phyloP scores from a whole-genome alignment of 2,113 vertebrate genomes.

The Dasyurus viverrinus region DNA sequence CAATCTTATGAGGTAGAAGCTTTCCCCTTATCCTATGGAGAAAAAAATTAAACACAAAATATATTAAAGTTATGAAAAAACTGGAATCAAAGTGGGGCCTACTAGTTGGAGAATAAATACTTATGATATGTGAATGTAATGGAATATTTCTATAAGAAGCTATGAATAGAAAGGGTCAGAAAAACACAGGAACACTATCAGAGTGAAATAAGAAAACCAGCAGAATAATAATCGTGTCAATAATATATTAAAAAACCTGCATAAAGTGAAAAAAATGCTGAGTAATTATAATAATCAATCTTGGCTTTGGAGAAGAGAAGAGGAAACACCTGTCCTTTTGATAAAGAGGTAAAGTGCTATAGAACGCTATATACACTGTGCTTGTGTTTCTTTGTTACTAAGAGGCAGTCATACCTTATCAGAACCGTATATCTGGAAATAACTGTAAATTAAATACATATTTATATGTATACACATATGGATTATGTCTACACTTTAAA shows the following conservation, averaged over 20 bases:
- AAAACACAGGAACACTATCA: not conserved
- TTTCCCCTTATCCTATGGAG: not conserved
- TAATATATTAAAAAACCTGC: not conserved
- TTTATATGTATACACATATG: not conserved
- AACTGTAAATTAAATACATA: not conserved
- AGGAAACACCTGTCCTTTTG: not conserved
- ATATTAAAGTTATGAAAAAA: not conserved
- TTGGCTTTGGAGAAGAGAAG: not conserved
- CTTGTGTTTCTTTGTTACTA: not conserved
- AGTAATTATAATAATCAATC: not conserved
- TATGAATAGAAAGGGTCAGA: not conserved
- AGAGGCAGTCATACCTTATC: not conserved
- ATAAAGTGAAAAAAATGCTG: not conserved
- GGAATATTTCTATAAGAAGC: not conserved
- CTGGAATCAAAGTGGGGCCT: not conserved
- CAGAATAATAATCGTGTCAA: not conserved
- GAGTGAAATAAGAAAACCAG: not conserved
- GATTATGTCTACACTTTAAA: not conserved
- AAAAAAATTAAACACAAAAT: not conserved
- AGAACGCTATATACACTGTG: not conserved
- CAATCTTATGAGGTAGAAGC: not conserved
- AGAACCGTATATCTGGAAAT: not conserved
- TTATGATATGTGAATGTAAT: not conserved
- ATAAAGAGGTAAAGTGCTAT: not conserved
- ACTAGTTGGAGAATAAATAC: not conserved